Conservation (phyloP, 2,113 vertebrate genomes). For the Seriola dumerili region DNA sequence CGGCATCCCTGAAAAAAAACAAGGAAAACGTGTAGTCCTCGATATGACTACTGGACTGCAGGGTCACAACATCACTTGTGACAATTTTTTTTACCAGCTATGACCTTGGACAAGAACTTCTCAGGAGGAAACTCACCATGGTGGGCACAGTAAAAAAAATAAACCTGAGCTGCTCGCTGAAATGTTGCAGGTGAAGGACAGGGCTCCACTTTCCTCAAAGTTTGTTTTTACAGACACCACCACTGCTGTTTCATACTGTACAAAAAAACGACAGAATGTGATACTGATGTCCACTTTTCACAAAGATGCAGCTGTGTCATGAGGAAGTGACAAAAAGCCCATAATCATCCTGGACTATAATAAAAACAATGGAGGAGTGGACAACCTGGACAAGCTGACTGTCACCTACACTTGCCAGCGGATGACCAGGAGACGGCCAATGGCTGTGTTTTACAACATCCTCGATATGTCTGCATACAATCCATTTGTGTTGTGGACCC, state of each 20-base stretch:
- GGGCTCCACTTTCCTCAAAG: slow-evolving; percentile 2
- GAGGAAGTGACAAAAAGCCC: slow-evolving; percentile 10
- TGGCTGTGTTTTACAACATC: slow-evolving; percentile 14
- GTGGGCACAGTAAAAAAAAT: background rate
- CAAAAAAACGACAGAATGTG: background rate
- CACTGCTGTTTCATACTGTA: background rate
- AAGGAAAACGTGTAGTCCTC: too few relatives aligned
- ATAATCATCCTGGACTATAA: too few relatives aligned
- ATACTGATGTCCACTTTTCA: background rate
- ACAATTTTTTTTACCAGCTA: too few relatives aligned
- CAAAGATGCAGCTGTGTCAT: slow-evolving; percentile 12
- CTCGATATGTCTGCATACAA: background rate
- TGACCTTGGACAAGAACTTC: slow-evolving; percentile 5
- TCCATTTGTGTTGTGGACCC: too few relatives aligned
- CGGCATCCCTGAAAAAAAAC: too few relatives aligned
- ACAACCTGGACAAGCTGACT: background rate
- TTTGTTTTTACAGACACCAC: slow-evolving; percentile 23
- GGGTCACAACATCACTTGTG: too few relatives aligned
- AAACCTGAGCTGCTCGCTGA: background rate
- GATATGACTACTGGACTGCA: too few relatives aligned
- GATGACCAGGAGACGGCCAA: slow-evolving; percentile 14
- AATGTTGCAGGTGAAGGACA: background rate
- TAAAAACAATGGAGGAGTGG: background rate
- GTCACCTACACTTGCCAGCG: background rate
- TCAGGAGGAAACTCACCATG: slow-evolving; percentile 18